Percentiles rank a stretch among this genome's conserved stretches.
These are phyloP conservation scores for Taphrorychus bicolor DNA, from an alignment of 2,888 invertebrate species.

Conservation along the genomic window DNA sequence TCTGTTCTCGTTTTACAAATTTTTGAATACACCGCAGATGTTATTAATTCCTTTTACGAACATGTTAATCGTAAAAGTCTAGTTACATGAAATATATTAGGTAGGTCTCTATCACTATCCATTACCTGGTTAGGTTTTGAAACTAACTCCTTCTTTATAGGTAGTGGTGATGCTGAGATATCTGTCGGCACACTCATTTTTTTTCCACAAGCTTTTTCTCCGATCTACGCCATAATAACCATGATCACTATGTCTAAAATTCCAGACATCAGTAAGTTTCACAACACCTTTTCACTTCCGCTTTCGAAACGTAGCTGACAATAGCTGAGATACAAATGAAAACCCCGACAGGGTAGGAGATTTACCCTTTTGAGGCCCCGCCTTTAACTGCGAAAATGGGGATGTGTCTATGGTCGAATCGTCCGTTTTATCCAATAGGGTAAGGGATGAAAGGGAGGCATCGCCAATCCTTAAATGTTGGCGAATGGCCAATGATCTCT, in stretches of 20 bases:
- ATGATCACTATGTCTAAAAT: background rate
- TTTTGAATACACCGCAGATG: too few relatives aligned
- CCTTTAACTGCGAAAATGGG: constrained; percentile 53
- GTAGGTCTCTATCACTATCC: background rate
- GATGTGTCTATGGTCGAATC: constrained; percentile 56
- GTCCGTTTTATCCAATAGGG: constrained; percentile 55
- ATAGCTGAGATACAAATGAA: constrained; percentile 48
- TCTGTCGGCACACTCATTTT: constrained; percentile 37
- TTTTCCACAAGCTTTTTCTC: too few relatives aligned
- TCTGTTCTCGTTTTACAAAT: too few relatives aligned
- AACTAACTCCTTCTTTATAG: constrained; percentile 50
- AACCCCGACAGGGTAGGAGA: constrained; percentile 50
- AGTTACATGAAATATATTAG: background rate
- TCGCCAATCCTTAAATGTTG: constrained; percentile 53
- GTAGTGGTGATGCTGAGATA: constrained; percentile 43
- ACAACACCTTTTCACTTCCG: constrained; percentile 1
- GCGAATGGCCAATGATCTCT: constrained; percentile 57
- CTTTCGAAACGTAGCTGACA: constrained; percentile 38
- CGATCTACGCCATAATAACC: background rate
- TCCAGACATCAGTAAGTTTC: background rate
- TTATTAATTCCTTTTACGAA: too few relatives aligned
- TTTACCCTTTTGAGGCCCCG: constrained; percentile 53
- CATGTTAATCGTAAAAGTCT: too few relatives aligned
- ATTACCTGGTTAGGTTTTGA: constrained; percentile 53
- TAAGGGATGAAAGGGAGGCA: constrained; percentile 49